These are phyloP conservation scores for Squalus acanthias DNA, from an alignment of 2,797 vertebrate genomes.

Conservation along the genomic window DNA sequence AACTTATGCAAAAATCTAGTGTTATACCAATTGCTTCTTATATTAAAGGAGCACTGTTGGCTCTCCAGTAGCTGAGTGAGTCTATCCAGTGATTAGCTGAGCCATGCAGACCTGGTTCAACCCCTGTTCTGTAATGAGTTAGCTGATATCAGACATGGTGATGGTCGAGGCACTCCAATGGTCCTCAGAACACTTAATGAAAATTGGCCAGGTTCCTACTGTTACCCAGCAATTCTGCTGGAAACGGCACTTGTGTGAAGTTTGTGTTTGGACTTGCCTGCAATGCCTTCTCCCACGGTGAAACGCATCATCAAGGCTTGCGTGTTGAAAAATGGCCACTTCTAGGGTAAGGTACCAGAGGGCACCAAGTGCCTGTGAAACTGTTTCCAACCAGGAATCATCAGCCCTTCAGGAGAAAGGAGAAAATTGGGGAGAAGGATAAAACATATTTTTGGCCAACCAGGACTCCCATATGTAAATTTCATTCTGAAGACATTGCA, in stretches of 20 bases:
- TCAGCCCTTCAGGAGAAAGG: neutral
- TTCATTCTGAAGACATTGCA: neutral
- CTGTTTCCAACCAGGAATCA: neutral
- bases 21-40: neutral
- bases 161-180: neutral
- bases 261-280: neutral
- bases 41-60: neutral
- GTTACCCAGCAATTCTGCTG: neutral
- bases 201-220: neutral
- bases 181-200: neutral
- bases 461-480: neutral
- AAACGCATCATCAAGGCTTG: neutral
- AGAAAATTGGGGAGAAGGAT: neutral
- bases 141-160: neutral
- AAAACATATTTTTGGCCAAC: neutral
- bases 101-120: neutral
- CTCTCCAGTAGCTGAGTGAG: neutral
- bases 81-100: neutral
- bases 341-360: neutral
- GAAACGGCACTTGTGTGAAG: neutral
- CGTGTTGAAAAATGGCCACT: neutral
- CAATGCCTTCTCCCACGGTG: neutral
- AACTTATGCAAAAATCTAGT: neutral
- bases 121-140: neutral
- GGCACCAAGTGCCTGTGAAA: neutral